Base-by-base conservation (phyloP, 2,113 vertebrate genomes). In the Siphamia tubifer region DNA sequence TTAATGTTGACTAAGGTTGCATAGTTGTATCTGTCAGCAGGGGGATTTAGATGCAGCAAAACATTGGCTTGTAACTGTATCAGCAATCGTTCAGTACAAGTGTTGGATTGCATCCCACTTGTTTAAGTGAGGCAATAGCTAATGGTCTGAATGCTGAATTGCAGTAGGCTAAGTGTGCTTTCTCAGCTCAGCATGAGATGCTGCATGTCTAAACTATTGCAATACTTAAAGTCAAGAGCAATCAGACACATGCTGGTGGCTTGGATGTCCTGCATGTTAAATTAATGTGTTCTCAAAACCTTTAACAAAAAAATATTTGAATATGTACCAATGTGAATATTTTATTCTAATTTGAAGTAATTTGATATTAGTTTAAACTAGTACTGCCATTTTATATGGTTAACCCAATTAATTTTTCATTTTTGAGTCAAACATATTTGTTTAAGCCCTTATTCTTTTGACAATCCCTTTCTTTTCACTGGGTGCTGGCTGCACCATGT, bases 181-280 rank as follows among this genome's bases (percentile, higher is more conserved):
- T 47, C 32, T 90, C 86, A 73, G 30, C 88, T 82, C 69, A 94
- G 94, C 95, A 96, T 95, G 94, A 81, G 92, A 93, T 89, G 71
- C 68, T 92, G 94, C 95, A 96, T 96, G 95, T 93, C 87, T 90
- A 85, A 91, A 86, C 87, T 87, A 84, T 84, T 87, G 85, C 74
- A 85, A 86, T 56, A 52, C 57, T 63, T 67, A 84, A 24, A 25
- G 38, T 49, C 15, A 54, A 53, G 31, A 64, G 53, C 19, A 51
- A 17, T 49, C 81, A 85, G 84, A 70, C 76, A 71, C 68, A 77
- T 60, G 53, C 56, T 89, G 82, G 74, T 71, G 64, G 74, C 52
- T 40, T 75, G 79, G 38, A 83, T 83, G 87, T 54, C 16, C 21
- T 74, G 80, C 71, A 69, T 73, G 68, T 68, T 36, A 7, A 60